Evolutionary conservation across 1,140 invertebrate genomes (phyloP), one percentile per base, ranked within the genome.

Genomic region (Drosophila pallidifrons): DNA sequence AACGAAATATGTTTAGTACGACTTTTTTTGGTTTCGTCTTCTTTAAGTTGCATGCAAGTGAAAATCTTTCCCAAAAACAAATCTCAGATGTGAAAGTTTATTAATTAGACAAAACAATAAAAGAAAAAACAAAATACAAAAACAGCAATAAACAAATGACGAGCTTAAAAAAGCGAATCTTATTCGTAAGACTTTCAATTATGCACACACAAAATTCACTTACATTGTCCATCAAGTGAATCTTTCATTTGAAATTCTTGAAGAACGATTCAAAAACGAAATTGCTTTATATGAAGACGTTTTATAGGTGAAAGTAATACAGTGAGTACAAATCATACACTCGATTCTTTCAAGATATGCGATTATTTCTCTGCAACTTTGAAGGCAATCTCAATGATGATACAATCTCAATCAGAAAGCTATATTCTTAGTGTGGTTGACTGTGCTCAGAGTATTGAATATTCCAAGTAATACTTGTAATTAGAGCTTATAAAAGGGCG

Each of bases 61-160:
- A 88, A 88, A 88, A 80, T 87, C 69, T 78, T 57, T 79, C 54
- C 63, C 54, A 54, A 54, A 25, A 54, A 28, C 25, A 81, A 68
- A 78, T 65, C 72, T 70, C 70, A 89, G 68, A 75, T 89, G 83
- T 89, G 83, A 88, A 88, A 88, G 83, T 88, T 88, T 88, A 88
- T 88, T 88, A 88, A 88, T 88, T 89, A 89, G 67, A 79, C 77
- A 83, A 67, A 74, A 77, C 51, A 58, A 59, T 38, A 52, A 65
- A 47, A 41, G n/a, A 25, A 15, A 61, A 47, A 10, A 66, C 13
- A 51, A 20, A 66, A 45, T 51, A 73, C 20, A 64, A 54, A 47
- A 11, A 0, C 35, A 51, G 32, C 32, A 58, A 28, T 38, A 61
- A 60, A 67, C 16, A 43, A 43, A 45, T 59, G 38, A 43, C n/a